Percentiles rank a stretch among this genome's conserved stretches.
Conservation (phyloP, 2,797 vertebrate genomes). For the Hydrophis major region DNA sequence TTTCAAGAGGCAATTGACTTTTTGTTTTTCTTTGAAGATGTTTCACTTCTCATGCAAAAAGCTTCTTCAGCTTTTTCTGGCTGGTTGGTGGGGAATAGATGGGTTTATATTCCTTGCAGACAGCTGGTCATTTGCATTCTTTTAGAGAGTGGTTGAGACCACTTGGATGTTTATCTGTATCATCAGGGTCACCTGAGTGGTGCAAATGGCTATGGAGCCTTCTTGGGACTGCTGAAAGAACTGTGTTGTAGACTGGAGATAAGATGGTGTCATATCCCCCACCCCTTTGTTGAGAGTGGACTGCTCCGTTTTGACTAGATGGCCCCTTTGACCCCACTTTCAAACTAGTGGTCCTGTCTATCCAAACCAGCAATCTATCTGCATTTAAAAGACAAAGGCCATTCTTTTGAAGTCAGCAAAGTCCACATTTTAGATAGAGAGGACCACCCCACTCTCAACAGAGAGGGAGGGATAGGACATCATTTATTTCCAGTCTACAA, state of each 20-base stretch:
- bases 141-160: neutral
- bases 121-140: neutral
- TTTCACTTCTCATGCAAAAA: neutral
- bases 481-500: neutral
- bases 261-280: neutral
- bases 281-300: neutral
- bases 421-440: neutral
- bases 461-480: neutral
- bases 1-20: neutral
- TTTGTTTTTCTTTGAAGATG: neutral
- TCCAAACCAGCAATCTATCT: neutral
- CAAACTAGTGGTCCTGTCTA: neutral
- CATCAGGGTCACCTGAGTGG: neutral
- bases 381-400: neutral
- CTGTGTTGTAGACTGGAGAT: neutral
- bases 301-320: neutral
- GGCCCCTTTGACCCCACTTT: neutral
- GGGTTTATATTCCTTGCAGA: neutral
- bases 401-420: neutral
- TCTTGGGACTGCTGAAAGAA: neutral
- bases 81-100: neutral
- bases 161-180: neutral
- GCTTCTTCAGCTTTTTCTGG: neutral
- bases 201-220: neutral
- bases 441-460: neutral